A percentile compares a stretch with the other conserved stretches of the same genome.
Evolutionary conservation across 2,797 vertebrate genomes (phyloP).

Genomic region (Chloroceryle inda): DNA sequence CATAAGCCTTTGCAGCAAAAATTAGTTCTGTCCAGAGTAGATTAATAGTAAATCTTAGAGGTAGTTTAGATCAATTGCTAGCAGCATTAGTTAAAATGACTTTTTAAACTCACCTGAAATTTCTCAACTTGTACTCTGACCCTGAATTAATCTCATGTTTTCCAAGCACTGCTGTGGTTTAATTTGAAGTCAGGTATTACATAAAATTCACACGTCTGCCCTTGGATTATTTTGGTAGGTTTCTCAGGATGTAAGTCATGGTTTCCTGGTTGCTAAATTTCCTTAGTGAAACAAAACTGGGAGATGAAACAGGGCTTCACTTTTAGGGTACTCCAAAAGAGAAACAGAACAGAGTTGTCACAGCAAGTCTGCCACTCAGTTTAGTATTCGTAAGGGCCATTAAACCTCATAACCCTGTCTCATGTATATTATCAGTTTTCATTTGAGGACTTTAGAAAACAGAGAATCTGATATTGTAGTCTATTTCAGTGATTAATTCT

Average conservation of each 20-base stretch:
- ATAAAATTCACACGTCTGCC: not conserved
- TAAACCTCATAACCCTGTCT: not conserved
- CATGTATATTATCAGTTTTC: not conserved
- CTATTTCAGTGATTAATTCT: not conserved
- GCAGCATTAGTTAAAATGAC: not conserved
- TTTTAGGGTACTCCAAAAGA: not conserved
- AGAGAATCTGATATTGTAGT: not conserved
- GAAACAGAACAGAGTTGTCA: not conserved
- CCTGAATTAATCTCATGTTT: not conserved
- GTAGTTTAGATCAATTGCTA: constrained; percentile 29
- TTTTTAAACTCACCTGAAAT: constrained; percentile 36
- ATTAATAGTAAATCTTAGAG: constrained; percentile 40
- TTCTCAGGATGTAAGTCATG: not conserved
- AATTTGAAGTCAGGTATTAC: not conserved
- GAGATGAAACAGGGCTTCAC: not conserved
- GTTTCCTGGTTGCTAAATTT: not conserved
- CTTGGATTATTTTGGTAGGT: not conserved
- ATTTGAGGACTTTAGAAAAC: not conserved
- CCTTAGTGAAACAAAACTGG: not conserved
- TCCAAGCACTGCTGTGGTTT: not conserved
- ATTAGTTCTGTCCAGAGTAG: not conserved
- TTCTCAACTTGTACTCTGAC: not conserved
- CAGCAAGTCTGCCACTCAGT: not conserved
- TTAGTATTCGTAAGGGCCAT: not conserved
- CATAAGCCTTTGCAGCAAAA: not conserved